Base-by-base conservation (phyloP, 1,140 invertebrate species). In the Drosophila watanabei region DNA sequence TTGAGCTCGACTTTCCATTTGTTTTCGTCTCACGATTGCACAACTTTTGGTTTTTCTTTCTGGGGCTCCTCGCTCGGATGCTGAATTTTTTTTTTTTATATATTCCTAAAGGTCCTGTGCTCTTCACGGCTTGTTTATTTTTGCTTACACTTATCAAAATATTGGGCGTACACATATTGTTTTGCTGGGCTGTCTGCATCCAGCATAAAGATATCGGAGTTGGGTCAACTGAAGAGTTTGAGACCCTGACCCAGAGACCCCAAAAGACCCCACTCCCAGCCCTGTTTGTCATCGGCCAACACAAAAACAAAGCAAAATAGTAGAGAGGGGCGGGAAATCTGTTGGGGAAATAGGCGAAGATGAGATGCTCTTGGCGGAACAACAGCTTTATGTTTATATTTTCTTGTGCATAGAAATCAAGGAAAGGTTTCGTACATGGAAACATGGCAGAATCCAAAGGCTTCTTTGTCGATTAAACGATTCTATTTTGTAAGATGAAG, bases 91-190 rank as follows among this genome's bases (percentile, higher is more conserved):
- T 30, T 30, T n/a, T 16, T 39, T 16, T 5, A 24, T 24, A 2
- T 24, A 11, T 14, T 39, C 14, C 18, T 49, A 41, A 43, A 35
- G 63, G 33, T 65, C 37, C 30, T 59, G 37, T 51, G 28, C 57
- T 79, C 77, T 84, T 84, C 80, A 88, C 80, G 79, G 73, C 65
- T 79, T 89, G 82, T 89, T 89, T 89, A 82, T 90, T 89, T 89
- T 82, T 85, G 86, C 85, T 90, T 82, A 89, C 86, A 90, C 82
- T 85, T 89, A 89, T 89, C 86, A 89, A 89, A 89, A 89, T 89
- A 89, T 89, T 89, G 68, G 71, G 66, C 66, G 80, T 81, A 70
- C 85, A 89, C 81, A 89, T 86, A 89, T 89, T 90, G 82, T 73
- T 75, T 79, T 66, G 69, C 69, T 65, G 49, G 69, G 68, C 52